Base-by-base conservation (phyloP, 2,797 vertebrate genomes). In the Enteromius paludinosus region DNA sequence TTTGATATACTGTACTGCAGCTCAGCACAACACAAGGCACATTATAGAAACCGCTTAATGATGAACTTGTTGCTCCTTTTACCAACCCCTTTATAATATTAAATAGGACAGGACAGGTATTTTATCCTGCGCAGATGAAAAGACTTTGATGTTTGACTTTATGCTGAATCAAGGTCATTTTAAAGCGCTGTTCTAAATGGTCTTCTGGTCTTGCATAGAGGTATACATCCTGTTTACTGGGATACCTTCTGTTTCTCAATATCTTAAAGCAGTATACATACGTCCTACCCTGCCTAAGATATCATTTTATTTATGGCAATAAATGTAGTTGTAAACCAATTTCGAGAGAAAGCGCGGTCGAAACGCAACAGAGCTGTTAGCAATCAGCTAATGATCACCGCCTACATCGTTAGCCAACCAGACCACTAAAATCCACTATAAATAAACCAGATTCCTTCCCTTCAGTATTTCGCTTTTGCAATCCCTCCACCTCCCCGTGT, bases 1-100 rank as follows among this genome's bases (percentile, higher is more conserved):
- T 79, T 71, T 80, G 65, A 70, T 79, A 33, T 62, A 80, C 25
- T 45, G 20, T 62, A 80, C 25, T 45, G 28, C 54, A 61, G 41
- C 78, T 47, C 54, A 72, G 78, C 78, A 72, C 54, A 62, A 35
- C 10, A 20, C 20, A 61, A 43, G 23, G 9, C 30, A 4, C 43
- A 35, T 47, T 80, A 45, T 47, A 47, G 25, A 72, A 79, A n/a
- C 12, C 28, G 5, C 78, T 62, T 45, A 30, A 69, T 14, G 47
- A 25, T 56, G 3, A 79, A 79, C 52, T 15, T 12, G 8, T 45
- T 59, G 47, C 11, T 61, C 25, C 20, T 79, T 41, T 68, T 41
- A 54, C 65, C 47, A 43, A n/a, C 5, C 25, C 33, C 38, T 61
- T 80, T 47, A 71, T 62, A 35, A 49, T 49, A 78, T 71, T 49